Evolutionary conservation across 2,888 invertebrate species (phyloP).

Genomic region (Esperia sulphurella): DNA sequence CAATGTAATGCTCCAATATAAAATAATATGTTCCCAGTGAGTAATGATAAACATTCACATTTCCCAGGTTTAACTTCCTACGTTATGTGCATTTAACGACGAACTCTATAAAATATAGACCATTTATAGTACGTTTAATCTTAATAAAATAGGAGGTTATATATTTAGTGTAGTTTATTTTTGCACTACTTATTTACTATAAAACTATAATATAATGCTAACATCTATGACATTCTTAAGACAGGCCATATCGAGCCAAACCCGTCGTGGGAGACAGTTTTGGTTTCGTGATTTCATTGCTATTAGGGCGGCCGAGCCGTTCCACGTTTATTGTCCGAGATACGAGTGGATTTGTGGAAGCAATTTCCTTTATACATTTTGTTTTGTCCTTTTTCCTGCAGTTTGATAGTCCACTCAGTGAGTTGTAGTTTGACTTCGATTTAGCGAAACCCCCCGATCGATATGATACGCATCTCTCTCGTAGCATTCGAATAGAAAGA

Average conservation of each 20-base stretch:
- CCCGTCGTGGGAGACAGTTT: slow-evolving; percentile 68
- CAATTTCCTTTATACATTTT: slow-evolving; percentile 80
- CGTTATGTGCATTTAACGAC: too few species aligned
- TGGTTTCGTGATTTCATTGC: slow-evolving; percentile 79
- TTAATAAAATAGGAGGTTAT: too few species aligned
- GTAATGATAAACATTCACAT: too few species aligned
- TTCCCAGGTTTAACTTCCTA: too few species aligned
- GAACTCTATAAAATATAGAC: too few species aligned
- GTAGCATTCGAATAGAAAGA: slow-evolving; percentile 41
- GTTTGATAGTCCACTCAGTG: slow-evolving; percentile 75
- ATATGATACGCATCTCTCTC: slow-evolving; percentile 66
- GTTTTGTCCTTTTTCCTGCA: slow-evolving; percentile 78
- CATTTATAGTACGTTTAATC: too few species aligned
- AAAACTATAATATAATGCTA: too few species aligned
- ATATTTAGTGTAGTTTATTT: too few species aligned
- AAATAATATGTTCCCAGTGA: too few species aligned
- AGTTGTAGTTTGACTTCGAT: slow-evolving; percentile 72
- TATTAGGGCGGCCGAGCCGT: slow-evolving; percentile 73
- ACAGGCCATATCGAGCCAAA: slow-evolving; percentile 45
- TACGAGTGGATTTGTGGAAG: slow-evolving; percentile 80
- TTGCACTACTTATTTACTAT: too few species aligned
- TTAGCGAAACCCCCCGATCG: slow-evolving; percentile 63
- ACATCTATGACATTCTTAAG: slow-evolving; percentile 26
- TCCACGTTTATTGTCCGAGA: slow-evolving; percentile 77
- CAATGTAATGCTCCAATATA: too few species aligned